These are phyloP conservation scores for Volucella zonaria DNA, from an alignment of 2,888 invertebrate species.

Conservation along the genomic window DNA sequence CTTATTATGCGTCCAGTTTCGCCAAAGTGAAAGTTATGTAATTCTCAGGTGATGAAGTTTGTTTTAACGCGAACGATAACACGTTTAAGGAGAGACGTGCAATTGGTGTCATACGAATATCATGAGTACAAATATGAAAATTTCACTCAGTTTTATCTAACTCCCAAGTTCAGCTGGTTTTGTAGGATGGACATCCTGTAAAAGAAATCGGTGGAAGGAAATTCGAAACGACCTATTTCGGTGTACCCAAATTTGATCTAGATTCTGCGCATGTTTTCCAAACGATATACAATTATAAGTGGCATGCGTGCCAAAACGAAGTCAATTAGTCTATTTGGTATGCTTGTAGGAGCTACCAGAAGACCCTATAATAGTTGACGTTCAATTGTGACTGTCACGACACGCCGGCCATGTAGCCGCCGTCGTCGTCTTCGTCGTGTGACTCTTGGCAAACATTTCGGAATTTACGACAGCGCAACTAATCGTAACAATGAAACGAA, in stretches of 20 bases:
- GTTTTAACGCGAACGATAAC: neutral
- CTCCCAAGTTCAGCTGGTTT: too few species aligned
- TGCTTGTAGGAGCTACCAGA: constrained; percentile 5
- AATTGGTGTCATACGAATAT: too few species aligned
- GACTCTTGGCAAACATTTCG: constrained; percentile 49
- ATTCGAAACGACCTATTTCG: constrained; percentile 7
- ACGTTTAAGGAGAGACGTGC: too few species aligned
- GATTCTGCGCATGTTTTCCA: neutral
- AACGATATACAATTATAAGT: neutral
- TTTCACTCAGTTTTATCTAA: too few species aligned
- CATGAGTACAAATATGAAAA: too few species aligned
- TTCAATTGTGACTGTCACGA: neutral
- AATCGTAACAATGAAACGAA: constrained; percentile 15
- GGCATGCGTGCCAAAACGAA: constrained; percentile 20
- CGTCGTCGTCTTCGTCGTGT: constrained; percentile 6
- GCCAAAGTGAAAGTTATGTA: constrained; percentile 57
- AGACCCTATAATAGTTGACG: neutral
- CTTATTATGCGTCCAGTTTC: constrained; percentile 7
- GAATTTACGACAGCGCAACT: constrained; percentile 37
- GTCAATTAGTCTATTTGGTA: constrained; percentile 1
- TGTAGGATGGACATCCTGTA: too few species aligned
- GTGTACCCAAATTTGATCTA: neutral
- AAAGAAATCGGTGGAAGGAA: too few species aligned
- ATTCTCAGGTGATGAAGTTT: constrained; percentile 14
- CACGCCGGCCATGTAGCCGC: neutral